Conservation (phyloP, 2,113 vertebrate genomes). For the Oryzias celebensis region DNA sequence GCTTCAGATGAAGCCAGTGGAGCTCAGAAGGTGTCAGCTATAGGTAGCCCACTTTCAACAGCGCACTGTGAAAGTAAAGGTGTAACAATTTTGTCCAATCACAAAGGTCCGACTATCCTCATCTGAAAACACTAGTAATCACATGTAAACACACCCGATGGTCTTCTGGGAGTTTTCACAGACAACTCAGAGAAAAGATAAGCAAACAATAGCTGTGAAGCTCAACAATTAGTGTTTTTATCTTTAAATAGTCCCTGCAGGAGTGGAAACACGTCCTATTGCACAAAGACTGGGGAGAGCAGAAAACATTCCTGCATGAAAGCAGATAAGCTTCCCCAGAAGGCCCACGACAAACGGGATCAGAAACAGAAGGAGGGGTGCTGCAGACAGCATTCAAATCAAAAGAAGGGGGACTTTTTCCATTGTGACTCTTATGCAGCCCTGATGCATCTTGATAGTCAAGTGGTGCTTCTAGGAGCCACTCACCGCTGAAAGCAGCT, state of each 20-base stretch:
- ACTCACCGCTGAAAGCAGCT: constrained; percentile 49
- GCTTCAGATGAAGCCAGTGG: too few relatives aligned
- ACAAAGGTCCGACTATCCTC: too few relatives aligned
- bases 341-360: background rate
- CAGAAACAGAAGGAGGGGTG: background rate
- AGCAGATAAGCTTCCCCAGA: constrained; percentile 1
- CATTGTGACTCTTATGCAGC: constrained; percentile 7
- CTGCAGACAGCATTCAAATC: background rate
- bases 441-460: constrained; percentile 10
- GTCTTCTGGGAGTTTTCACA: background rate
- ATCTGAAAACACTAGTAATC: too few relatives aligned
- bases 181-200: constrained; percentile 12
- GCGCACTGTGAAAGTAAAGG: too few relatives aligned
- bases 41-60: too few relatives aligned
- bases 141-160: background rate
- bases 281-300: constrained; percentile 22
- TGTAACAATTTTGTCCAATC: too few relatives aligned
- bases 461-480: constrained; percentile 7
- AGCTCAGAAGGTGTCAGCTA: too few relatives aligned
- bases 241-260: constrained; percentile 30
- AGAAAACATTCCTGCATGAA: constrained; percentile 22
- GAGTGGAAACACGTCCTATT: constrained; percentile 17
- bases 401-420: constrained; percentile 19
- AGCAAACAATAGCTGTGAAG: constrained; percentile 42
- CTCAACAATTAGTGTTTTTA: constrained; percentile 48